phyloP scores from a whole-genome alignment of 1,140 invertebrate genomes.

The Penaeus vannamei region DNA sequence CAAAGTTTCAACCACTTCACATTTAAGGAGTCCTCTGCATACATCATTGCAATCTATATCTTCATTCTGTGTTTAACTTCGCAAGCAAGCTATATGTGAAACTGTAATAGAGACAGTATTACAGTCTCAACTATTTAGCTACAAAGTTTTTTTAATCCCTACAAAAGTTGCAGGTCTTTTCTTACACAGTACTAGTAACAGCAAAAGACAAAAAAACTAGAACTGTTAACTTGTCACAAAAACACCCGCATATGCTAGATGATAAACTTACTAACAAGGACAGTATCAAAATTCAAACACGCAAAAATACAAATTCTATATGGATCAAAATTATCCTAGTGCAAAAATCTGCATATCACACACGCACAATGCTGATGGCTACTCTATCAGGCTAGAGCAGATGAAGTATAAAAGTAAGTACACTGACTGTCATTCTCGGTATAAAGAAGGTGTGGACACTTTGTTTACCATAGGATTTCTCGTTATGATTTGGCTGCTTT shows the following conservation, averaged over 20 bases:
- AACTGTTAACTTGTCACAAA: conserved; percentile 61
- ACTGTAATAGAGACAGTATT: conserved; percentile 51
- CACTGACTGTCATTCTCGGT: conserved; percentile 23
- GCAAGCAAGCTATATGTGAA: conserved; percentile 57
- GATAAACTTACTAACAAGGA: conserved; percentile 66
- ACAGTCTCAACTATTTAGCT: conserved; percentile 57
- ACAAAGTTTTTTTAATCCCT: conserved; percentile 64
- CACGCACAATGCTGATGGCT: conserved; percentile 63
- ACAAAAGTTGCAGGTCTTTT: conserved; percentile 63
- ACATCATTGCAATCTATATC: conserved; percentile 46
- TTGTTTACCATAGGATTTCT: too few relatives aligned
- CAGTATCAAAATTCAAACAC: conserved; percentile 66
- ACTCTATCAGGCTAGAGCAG: conserved; percentile 46
- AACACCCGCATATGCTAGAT: conserved; percentile 65
- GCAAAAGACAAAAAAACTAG: conserved; percentile 65
- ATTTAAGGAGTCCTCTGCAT: conserved; percentile 47
- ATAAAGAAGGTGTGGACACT: too few relatives aligned
- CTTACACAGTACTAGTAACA: conserved; percentile 65
- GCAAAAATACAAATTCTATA: conserved; percentile 66
- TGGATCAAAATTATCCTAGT: conserved; percentile 66
- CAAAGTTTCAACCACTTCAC: conserved; percentile 53
- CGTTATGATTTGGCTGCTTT: too few relatives aligned
- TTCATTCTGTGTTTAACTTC: conserved; percentile 50
- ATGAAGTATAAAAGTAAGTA: conserved; percentile 44
- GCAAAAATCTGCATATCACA: conserved; percentile 66